Conservation (phyloP, 2,113 vertebrate species). For the Amphiprion percula region DNA sequence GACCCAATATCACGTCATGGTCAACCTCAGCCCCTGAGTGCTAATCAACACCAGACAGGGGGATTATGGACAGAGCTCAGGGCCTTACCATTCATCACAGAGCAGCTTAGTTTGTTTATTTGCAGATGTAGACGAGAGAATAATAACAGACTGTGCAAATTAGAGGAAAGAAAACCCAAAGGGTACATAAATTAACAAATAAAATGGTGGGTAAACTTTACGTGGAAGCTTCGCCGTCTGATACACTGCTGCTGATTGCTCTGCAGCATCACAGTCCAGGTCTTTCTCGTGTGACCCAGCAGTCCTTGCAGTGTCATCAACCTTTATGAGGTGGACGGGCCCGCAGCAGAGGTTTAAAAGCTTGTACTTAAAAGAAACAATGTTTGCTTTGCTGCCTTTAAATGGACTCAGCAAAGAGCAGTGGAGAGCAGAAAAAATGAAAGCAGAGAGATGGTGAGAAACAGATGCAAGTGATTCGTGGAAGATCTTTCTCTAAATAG, state of each 20-base stretch:
- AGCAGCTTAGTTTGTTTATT: conserved; percentile 76
- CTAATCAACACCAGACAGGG: conserved; percentile 84
- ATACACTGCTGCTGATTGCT: conserved; percentile 49
- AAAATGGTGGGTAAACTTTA: conserved; percentile 55
- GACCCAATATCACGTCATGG: conserved; percentile 77
- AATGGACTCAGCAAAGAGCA: conserved; percentile 67
- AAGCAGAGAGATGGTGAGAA: conserved; percentile 41
- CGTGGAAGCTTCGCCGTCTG: conserved; percentile 27
- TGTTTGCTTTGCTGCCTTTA: conserved; percentile 82
- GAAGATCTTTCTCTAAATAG: conserved; percentile 80
- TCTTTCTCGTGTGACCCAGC: conserved; percentile 68
- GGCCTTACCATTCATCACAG: conserved; percentile 77
- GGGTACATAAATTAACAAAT: conserved; percentile 58
- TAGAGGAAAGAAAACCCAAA: conserved; percentile 63
- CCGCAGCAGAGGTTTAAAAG: conserved; percentile 73
- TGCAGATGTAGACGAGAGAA: conserved; percentile 73
- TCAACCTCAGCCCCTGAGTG: conserved; percentile 74
- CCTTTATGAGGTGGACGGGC: conserved; percentile 78
- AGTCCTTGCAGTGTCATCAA: conserved; percentile 74
- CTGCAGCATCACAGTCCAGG: conserved; percentile 15
- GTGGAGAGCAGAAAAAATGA: conserved; percentile 39
- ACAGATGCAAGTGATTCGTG: conserved; percentile 64
- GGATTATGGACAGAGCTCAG: conserved; percentile 74
- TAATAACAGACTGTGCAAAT: conserved; percentile 67
- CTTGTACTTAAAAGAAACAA: conserved; percentile 78